Base-by-base conservation (phyloP, 2,888 invertebrate genomes). In the Aradus depressus region DNA sequence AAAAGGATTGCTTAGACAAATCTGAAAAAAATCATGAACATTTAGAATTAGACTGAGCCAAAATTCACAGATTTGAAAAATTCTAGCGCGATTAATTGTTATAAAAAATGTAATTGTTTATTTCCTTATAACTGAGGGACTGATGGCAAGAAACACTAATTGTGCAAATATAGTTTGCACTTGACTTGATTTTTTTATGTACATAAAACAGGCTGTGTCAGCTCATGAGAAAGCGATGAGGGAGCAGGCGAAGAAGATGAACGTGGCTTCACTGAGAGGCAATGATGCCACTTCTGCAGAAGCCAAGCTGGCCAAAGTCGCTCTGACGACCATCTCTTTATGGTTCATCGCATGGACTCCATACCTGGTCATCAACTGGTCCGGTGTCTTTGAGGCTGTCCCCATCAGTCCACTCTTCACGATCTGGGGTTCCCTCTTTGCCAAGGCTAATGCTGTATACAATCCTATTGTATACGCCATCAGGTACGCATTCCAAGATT, bases 211-310 rank as follows among this genome's bases (percentile, higher is more conserved):
- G 75, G 87, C 87, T 59, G 87, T 87, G 54, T 74, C 82, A 52
- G 83, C 82, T 61, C 90, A 90, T 70, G 89, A 90, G 68, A 86
- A 80, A 63, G 76, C 75, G 35, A 87, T 90, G 85, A 75, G 86
- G 62, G 89, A 88, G 67, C 89, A 90, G 70, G 90, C 90, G 47
- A 89, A 89, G 70, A 90, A 90, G 70, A 90, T 90, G 90, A 90
- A 90, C 68, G 90, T 90, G 3, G 84, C 88, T 56, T 88, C 88
- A 34, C 74, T 90, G 51, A 75, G 89, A 64, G 84, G 86, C 25
- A 76, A 82, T 23, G 85, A 87, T 64, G 79, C 80, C 62, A 83
- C 84, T 42, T 87, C 86, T 63, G 85, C 88, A 10, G 89, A 89
- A 70, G 84, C 82, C 67, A 87, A 88, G 74, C 69, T 89, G 61